Evolutionary conservation across 2,113 vertebrate species (phyloP).

Genomic region (Osmerus eperlanus): DNA sequence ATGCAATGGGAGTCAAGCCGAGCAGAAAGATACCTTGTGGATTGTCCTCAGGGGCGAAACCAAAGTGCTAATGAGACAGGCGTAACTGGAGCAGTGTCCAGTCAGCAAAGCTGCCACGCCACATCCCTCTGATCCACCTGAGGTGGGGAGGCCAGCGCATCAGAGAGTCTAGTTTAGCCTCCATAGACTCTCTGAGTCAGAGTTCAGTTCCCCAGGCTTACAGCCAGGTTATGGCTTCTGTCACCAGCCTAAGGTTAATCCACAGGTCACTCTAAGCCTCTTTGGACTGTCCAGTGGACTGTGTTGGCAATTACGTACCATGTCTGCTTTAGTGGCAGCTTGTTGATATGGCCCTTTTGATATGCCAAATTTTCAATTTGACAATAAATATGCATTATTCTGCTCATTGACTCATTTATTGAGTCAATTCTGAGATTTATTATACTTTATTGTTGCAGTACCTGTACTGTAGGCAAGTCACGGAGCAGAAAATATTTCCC

Average conservation of each 20-base stretch:
- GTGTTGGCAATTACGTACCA: too few relatives aligned
- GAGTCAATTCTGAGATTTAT: constrained; percentile 18
- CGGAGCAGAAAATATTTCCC: constrained; percentile 25
- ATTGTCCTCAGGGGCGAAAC: constrained; percentile 48
- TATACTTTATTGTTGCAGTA: background rate
- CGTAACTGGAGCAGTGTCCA: constrained; percentile 61
- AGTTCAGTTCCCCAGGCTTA: constrained; percentile 33
- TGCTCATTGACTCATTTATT: too few relatives aligned
- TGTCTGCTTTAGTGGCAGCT: too few relatives aligned
- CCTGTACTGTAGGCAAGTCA: background rate
- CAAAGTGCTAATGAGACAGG: constrained; percentile 64
- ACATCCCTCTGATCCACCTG: constrained; percentile 43
- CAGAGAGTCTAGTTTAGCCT: constrained; percentile 51
- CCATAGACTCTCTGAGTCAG: constrained; percentile 26
- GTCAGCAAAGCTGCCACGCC: constrained; percentile 63
- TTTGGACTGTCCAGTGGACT: constrained; percentile 8
- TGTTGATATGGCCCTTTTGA: too few relatives aligned
- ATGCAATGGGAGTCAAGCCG: constrained; percentile 46
- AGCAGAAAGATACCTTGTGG: constrained; percentile 56
- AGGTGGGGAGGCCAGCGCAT: constrained; percentile 44
- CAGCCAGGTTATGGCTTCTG: constrained; percentile 34
- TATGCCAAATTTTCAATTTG: too few relatives aligned
- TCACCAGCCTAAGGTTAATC: constrained; percentile 40
- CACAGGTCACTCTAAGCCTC: constrained; percentile 42
- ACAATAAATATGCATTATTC: too few relatives aligned